Evolutionary conservation across 2,113 vertebrate species (phyloP), one percentile per base, ranked within the genome.

Genomic region (Pluvianellus socialis): DNA sequence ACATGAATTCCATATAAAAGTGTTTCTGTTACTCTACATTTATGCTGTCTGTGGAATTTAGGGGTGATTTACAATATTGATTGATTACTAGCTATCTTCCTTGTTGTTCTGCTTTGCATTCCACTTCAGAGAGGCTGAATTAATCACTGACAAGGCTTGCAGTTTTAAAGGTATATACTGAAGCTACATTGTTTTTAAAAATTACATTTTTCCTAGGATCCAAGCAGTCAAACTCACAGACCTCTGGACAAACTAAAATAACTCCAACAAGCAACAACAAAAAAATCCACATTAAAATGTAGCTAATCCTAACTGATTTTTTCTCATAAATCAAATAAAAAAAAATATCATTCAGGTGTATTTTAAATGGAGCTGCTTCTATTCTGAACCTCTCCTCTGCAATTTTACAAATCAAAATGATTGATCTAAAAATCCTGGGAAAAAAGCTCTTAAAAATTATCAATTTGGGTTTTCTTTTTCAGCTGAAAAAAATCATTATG

Each of bases 81-180:
- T 94, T 94, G 96, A 97, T 96, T 95, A 90, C 94, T 96, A 84
- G 95, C 91, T 93, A 66, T 96, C 74, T 94, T 94, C 63, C 79
- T 84, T 80, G 74, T 81, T 93, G 40, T 90, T 95, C 87, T 95
- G 70, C 67, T 97, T 96, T 96, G 94, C 92, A 96, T 96, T 95
- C 68, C 38, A 47, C 53, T 92, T 95, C 67, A 67, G 92, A 95
- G 70, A 85, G 59, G 71, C 32, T 66, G 86, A 95, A 97, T 97
- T 96, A 85, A 92, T 97, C 97, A 95, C 85, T 97, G 96, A 93
- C 93, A 97, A 92, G 28, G 20, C 87, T 89, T 91, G 55, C 35
- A 83, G 91, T 75, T 63, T 95, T 87, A 95, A 91, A 84, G 63
- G 49, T 93, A 80, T 66, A 76, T 93, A 62, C 71, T 55, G 68